Base-by-base conservation (phyloP, 2,797 vertebrate genomes). In the Acipenser transmontanus region DNA sequence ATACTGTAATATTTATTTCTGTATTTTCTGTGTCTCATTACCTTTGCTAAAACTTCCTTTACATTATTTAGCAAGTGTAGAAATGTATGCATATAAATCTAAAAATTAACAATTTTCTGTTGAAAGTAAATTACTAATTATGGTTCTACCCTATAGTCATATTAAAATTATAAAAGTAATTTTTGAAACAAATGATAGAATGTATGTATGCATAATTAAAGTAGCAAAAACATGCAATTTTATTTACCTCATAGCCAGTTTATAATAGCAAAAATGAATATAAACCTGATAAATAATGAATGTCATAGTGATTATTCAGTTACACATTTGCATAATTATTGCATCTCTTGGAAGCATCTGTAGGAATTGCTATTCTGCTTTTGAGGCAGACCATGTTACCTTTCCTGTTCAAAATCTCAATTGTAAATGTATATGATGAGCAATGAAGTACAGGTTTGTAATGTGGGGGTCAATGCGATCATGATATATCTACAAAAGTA, bases 271-370 rank as follows among this genome's bases (percentile, higher is more conserved):
- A 82, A 80, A 82, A 79, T 73, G 78, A 85, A 77, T 86, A 72
- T 80, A 73, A 83, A 83, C 85, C 85, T 85, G 82, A 91, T 89
- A 90, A 91, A 91, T 90, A 91, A 89, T 91, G 85, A 87, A 91
- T 87, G 83, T 65, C 66, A 79, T 80, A 77, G 76, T 87, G 87
- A 90, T 88, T 91, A 88, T 89, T 89, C 82, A 9, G 68, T 79
- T 77, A 75, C 80, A 78, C 69, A 91, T 91, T 89, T 89, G 83
- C 90, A 91, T 91, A 89, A 90, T 88, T 88, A 86, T 88, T 87
- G 81, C 85, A 80, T 68, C 79, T 82, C 72, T 80, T 73, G 67
- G 68, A 82, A 82, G 84, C 85, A 84, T 89, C 84, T 85, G 85
- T 83, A 85, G 81, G 81, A 81, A 79, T 82, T 79, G 81, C 76